Evolutionary conservation across 2,797 vertebrate species (phyloP), one percentile per base, ranked within the genome.

Genomic region (Decapterus maruadsi): DNA sequence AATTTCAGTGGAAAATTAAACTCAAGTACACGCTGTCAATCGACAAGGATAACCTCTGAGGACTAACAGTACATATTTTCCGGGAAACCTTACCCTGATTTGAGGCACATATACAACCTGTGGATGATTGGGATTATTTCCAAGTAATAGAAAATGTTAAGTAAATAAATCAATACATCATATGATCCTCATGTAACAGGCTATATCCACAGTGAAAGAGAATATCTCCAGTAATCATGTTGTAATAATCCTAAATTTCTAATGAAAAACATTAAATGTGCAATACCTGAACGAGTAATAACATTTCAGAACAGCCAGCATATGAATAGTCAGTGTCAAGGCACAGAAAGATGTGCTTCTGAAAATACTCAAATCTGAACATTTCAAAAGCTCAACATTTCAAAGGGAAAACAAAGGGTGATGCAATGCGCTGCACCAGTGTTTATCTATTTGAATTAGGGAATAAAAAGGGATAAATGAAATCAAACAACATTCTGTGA

Each of bases 261-360:
- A 57, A 65, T 57, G n/a, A 63, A 70, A 79, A 54, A 72, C 58
- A 59, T 34, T 40, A 54, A 53, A 34, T 63, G 53, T 68, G 81
- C 38, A 19, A 78, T 64, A 68, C 61, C 45, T 62, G 53, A 31
- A 60, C 20, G 38, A 50, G 56, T 71, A 50, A 65, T 31, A 43
- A 63, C 10, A 80, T 74, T 69, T 69, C 16, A 53, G 75, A 74
- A 83, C 56, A 70, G 77, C 68, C 19, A 70, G 65, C 62, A 48
- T 75, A 56, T 67, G 54, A 80, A 73, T 84, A 34, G 64, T 78
- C 68, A 74, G 65, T 89, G 69, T 87, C 58, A 93, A 94, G 91
- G 92, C 93, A 94, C 90, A 72, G 61, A 43, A 75, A 77, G 40
- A 83, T 69, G 60, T 46, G 78, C 77, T 86, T 82, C 72, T 73